A percentile compares a stretch with the other conserved stretches of the same genome.
Evolutionary conservation across 1,140 invertebrate genomes (phyloP).

Genomic region (Monochamus saltuarius): DNA sequence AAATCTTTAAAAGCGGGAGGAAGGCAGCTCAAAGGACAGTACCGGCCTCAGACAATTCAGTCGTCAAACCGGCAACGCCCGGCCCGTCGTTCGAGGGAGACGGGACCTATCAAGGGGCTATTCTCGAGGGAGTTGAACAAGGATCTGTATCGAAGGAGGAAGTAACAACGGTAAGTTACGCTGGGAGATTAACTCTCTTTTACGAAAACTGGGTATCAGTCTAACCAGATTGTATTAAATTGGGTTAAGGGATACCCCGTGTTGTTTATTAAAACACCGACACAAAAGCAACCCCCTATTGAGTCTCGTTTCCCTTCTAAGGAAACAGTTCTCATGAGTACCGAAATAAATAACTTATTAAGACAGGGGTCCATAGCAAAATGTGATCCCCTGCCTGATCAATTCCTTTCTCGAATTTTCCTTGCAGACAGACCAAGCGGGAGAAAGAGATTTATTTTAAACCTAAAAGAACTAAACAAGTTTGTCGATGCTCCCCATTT

Average conservation of each 20-base stretch:
- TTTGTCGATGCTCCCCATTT: not conserved
- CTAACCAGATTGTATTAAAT: not conserved
- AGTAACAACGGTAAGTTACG: not conserved
- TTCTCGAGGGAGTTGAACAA: not conserved
- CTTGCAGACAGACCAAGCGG: no score
- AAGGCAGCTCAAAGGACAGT: not conserved
- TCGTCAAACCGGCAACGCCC: not conserved
- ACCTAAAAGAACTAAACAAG: conserved; percentile 1
- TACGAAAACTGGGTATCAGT: not conserved
- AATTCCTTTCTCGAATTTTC: not conserved
- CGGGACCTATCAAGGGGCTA: not conserved
- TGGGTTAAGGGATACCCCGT: conserved; percentile 16
- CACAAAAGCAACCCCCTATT: not conserved
- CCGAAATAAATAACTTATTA: not conserved
- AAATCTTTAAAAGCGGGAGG: not conserved
- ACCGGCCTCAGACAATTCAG: no score
- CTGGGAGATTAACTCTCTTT: not conserved
- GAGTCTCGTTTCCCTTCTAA: not conserved
- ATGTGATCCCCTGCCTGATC: not conserved
- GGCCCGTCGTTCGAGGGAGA: no score
- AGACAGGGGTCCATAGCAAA: not conserved
- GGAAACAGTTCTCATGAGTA: not conserved
- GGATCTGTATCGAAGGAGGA: not conserved
- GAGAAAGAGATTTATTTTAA: no score
- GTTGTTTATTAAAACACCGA: conserved; percentile 4